Base-by-base conservation (phyloP, 1,140 invertebrate genomes). In the Frieseomelitta varia region DNA sequence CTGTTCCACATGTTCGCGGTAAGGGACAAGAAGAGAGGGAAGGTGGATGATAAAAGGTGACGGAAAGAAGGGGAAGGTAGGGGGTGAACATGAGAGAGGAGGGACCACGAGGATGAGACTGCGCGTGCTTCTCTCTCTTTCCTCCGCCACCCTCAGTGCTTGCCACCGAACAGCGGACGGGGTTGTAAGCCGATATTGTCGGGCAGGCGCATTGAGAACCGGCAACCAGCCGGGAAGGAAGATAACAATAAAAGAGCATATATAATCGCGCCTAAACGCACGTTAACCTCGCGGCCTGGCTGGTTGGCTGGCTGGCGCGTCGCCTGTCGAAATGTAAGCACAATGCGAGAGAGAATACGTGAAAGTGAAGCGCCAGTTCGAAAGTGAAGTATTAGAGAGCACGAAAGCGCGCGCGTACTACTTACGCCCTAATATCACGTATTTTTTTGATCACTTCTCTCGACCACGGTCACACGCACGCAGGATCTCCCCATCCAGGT, bases 131-230 rank as follows among this genome's bases (percentile, higher is more conserved):
- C 76, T 27, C 53, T 65, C 82, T 74, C 82, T 30, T 56, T 65
- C 58, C 79, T 75, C 73, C 79, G 58, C 56, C 85, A 82, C 83
- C 88, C 88, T 79, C 81, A 17, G 30, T 67, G 55, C 53, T 53
- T 65, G 10, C 74, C 74, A 58, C 34, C 65, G 58, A 30, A 30
- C 74, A 34, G 15, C n/a, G 63, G 21, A 67, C 56, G 61, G 89
- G 88, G 89, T 88, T 82, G 85, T 89, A 87, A 85, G 87, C 90
- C 90, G 90, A 91, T 90, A 90, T 90, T 88, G 87, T 87, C 79
- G 90, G 65, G 89, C 89, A 87, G 71, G 86, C 86, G 86, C 86
- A 85, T 81, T 90, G 84, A 73, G 39, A 56, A 34, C 73, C 85
- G 85, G 68, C 73, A 34, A 58, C 76, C 51, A n/a, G 63, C 56